phyloP scores from a whole-genome alignment of 2,797 vertebrate genomes.

The Pipistrellus pipistrellus region DNA sequence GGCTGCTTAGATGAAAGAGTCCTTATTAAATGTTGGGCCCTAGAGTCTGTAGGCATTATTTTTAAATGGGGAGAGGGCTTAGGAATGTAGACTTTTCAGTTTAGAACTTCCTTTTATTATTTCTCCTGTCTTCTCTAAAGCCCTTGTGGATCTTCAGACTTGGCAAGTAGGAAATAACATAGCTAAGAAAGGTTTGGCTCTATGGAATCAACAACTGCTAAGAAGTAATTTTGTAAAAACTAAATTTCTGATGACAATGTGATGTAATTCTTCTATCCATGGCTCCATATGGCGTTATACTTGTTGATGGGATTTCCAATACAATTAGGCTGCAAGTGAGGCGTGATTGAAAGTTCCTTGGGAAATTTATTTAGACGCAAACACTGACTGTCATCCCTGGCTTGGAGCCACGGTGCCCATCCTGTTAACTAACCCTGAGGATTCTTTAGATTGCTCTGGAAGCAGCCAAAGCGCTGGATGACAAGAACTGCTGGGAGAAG shows the following conservation, averaged over 20 bases:
- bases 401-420: neutral
- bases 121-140: conserved; percentile 40
- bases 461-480: conserved; percentile 97
- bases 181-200: neutral
- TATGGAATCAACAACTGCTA: neutral
- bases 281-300: neutral
- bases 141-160: neutral
- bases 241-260: conserved; percentile 9
- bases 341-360: neutral
- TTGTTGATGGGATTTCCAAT: conserved; percentile 7
- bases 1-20: neutral
- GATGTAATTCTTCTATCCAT: neutral
- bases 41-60: neutral
- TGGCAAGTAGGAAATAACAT: conserved; percentile 29
- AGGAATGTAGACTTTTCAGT: conserved; percentile 2
- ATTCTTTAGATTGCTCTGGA: conserved; percentile 94
- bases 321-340: conserved; percentile 1
- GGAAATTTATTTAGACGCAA: neutral
- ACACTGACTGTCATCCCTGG: neutral
- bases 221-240: conserved; percentile 19
- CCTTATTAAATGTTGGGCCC: neutral
- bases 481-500: conserved; percentile 97
- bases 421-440: neutral
- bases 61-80: neutral
- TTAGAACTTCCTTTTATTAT: conserved; percentile 16